A percentile compares a stretch with the other conserved stretches of the same genome.
Evolutionary conservation across 2,888 invertebrate genomes (phyloP).

Genomic region (Anthoptus insignis): DNA sequence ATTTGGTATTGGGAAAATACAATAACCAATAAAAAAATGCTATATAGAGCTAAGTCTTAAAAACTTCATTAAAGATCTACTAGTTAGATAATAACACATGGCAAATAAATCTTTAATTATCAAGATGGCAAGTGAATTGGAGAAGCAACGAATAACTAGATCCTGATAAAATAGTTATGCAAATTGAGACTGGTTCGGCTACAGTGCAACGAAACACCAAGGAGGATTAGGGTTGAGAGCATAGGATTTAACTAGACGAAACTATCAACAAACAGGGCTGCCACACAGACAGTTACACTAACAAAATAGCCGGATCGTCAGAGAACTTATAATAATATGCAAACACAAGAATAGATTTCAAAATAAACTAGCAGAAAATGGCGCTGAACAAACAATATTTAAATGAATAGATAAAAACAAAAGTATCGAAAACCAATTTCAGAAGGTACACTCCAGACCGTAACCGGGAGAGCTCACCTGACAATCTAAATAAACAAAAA

Average conservation of each 20-base stretch:
- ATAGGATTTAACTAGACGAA: conserved; percentile 26
- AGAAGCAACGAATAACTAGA: conserved; percentile 55
- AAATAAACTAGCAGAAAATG: conserved; percentile 18
- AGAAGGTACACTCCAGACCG: conserved; percentile 35
- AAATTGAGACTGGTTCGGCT: conserved; percentile 58
- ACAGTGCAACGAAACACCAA: conserved; percentile 53
- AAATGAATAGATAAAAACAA: conserved; percentile 39
- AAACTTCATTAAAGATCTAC: conserved; percentile 18
- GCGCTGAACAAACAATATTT: conserved; percentile 34
- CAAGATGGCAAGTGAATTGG: conserved; percentile 54
- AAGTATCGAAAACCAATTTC: conserved; percentile 41
- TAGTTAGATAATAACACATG: conserved; percentile 30
- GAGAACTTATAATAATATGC: conserved; percentile 20
- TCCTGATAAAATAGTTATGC: conserved; percentile 66
- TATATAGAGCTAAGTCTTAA: too few relatives aligned
- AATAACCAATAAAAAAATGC: too few relatives aligned
- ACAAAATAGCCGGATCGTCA: conserved; percentile 6
- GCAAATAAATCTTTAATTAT: conserved; percentile 57
- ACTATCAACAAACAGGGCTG: conserved; percentile 31
- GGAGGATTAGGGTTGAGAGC: conserved; percentile 55
- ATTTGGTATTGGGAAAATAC: too few relatives aligned
- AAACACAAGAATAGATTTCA: conserved; percentile 11
- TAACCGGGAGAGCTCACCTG: conserved; percentile 63
- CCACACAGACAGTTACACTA: conserved; percentile 9
- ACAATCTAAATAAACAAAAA: conserved; percentile 73